A percentile compares a stretch with the other conserved stretches of the same genome.
Conservation (phyloP, 2,888 invertebrate species). For the Brenthis ino region DNA sequence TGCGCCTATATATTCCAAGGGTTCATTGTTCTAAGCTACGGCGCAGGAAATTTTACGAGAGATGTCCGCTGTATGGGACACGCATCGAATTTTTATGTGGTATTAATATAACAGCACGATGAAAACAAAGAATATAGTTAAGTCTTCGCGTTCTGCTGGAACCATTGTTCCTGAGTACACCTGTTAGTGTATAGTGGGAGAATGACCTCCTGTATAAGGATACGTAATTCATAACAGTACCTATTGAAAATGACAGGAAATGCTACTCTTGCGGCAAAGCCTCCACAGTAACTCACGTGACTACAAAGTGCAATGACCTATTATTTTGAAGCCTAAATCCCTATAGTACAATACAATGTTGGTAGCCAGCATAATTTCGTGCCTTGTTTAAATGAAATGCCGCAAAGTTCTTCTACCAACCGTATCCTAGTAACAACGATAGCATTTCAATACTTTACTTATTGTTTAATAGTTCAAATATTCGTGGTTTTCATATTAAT, state of each 20-base stretch:
- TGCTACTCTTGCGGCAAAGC: conserved; percentile 45
- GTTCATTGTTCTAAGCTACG: conserved; percentile 69
- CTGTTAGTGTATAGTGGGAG: conserved; percentile 56
- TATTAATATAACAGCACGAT: conserved; percentile 55
- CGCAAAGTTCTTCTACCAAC: conserved; percentile 39
- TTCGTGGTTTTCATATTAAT: too few relatives aligned
- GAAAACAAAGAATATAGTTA: conserved; percentile 67
- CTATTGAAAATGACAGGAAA: conserved; percentile 64
- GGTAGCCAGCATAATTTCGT: conserved; percentile 51
- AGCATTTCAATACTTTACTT: conserved; percentile 73
- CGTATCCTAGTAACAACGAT: conserved; percentile 75
- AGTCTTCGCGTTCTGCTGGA: conserved; percentile 64
- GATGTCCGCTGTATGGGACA: conserved; percentile 63
- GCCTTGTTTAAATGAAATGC: conserved; percentile 52
- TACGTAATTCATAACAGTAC: conserved; percentile 65
- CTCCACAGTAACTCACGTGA: conserved; percentile 53
- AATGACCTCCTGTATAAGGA: conserved; percentile 73
- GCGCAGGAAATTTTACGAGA: conserved; percentile 71
- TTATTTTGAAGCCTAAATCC: conserved; percentile 38
- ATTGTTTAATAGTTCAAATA: not conserved
- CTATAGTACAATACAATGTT: conserved; percentile 41
- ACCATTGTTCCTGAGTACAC: conserved; percentile 66
- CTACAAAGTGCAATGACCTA: conserved; percentile 54
- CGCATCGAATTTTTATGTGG: conserved; percentile 74
- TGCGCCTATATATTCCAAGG: conserved; percentile 41